These are phyloP conservation scores for Rousettus madagascariensis DNA, from an alignment of 2,797 vertebrate species.

Conservation along the genomic window DNA sequence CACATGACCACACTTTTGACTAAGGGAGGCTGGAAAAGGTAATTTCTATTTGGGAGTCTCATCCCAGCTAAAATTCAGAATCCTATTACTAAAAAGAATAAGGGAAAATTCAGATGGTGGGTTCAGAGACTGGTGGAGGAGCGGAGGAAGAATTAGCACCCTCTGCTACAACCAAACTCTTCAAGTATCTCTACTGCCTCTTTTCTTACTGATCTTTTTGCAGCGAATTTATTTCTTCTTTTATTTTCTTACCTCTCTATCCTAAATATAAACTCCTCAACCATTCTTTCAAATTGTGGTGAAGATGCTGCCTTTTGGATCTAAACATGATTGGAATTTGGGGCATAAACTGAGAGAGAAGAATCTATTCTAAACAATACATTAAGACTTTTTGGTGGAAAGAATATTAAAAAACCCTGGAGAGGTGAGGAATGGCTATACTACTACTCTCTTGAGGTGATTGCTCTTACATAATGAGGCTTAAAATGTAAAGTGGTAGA, in stretches of 20 bases:
- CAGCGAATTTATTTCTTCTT: not conserved
- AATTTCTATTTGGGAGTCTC: not conserved
- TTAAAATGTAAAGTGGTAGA: not conserved
- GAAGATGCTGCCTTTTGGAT: not conserved
- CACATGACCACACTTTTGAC: not conserved
- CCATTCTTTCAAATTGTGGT: not conserved
- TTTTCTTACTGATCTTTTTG: not conserved
- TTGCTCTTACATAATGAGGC: not conserved
- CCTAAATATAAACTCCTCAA: not conserved
- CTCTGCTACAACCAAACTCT: not conserved
- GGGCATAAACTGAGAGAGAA: not conserved
- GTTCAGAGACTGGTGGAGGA: not conserved
- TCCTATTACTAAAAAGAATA: slow-evolving; percentile 3
- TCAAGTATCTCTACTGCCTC: not conserved
- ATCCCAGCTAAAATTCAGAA: not conserved
- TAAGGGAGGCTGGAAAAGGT: not conserved
- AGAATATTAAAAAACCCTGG: not conserved
- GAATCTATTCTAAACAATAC: not conserved
- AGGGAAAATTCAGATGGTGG: not conserved
- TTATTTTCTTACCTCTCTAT: not conserved
- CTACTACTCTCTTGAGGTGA: not conserved
- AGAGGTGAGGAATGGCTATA: not conserved
- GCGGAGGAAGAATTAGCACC: not conserved
- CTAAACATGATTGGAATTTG: not conserved
- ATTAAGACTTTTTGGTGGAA: not conserved